Conservation (phyloP, 2,888 invertebrate species). For the Noctuana brunneofusca region DNA sequence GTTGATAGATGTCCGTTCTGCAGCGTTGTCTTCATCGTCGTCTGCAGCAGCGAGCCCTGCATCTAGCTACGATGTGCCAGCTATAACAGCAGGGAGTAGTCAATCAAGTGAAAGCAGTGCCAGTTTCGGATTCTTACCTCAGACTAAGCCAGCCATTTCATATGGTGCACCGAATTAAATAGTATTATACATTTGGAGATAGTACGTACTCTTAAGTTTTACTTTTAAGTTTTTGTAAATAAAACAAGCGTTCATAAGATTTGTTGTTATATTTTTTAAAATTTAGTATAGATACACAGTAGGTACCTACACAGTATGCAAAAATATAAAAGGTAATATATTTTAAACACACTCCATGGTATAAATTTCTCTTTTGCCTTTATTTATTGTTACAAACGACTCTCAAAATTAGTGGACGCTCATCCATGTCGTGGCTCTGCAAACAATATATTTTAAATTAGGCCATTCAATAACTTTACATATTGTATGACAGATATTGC, state of each 20-base stretch:
- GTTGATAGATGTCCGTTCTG: constrained; percentile 29
- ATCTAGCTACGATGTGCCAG: constrained; percentile 55
- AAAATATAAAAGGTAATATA: neutral
- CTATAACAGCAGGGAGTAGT: constrained; percentile 46
- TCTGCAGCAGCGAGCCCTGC: constrained; percentile 40
- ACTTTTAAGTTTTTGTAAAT: constrained; percentile 40
- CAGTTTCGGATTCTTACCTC: constrained; percentile 62
- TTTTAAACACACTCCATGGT: neutral
- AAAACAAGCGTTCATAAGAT: constrained; percentile 33
- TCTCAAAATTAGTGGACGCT: constrained; percentile 59
- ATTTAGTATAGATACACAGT: neutral
- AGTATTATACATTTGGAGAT: constrained; percentile 36
- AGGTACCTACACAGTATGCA: too few species aligned
- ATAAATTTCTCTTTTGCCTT: constrained; percentile 17
- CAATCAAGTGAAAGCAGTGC: constrained; percentile 45
- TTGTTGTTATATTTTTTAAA: neutral
- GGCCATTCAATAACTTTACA: too few species aligned
- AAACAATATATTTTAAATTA: constrained; percentile 10
- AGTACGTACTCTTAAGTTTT: constrained; percentile 23
- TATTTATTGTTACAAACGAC: constrained; percentile 56
- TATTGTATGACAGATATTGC: neutral
- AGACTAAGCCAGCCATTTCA: constrained; percentile 57
- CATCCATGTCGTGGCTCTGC: constrained; percentile 29
- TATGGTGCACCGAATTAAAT: constrained; percentile 68
- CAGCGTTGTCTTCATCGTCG: constrained; percentile 45